Evolutionary conservation across 2,888 invertebrate genomes (phyloP).

Genomic region (Dryococelus australis): DNA sequence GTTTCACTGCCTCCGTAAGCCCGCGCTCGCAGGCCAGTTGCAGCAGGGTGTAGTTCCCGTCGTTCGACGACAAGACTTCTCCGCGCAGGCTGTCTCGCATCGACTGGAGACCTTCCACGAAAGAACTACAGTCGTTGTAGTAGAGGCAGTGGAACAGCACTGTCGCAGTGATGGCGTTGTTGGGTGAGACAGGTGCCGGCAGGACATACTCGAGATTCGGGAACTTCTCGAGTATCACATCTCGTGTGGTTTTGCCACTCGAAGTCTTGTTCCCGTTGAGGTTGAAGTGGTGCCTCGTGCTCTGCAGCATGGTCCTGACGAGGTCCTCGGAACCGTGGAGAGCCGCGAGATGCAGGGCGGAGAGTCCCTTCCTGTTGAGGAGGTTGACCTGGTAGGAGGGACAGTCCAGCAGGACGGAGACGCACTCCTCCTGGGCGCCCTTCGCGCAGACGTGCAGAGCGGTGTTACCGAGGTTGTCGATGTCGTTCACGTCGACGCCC

Average conservation of each 20-base stretch:
- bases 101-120: neutral
- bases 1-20: slow-evolving; percentile 60
- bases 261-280: slow-evolving; percentile 59
- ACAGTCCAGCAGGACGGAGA: slow-evolving; percentile 18
- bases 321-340: slow-evolving; percentile 64
- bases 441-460: slow-evolving; percentile 64
- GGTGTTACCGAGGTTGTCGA: slow-evolving; percentile 62
- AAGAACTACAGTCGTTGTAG: slow-evolving; percentile 25
- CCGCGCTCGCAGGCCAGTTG: slow-evolving; percentile 66
- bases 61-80: slow-evolving; percentile 57
- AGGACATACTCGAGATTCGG: slow-evolving; percentile 54
- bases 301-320: slow-evolving; percentile 63
- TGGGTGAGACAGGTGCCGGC: neutral
- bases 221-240: slow-evolving; percentile 64
- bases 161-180: neutral
- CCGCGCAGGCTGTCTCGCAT: neutral
- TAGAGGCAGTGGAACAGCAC: slow-evolving; percentile 35
- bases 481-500: slow-evolving; percentile 61
- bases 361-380: slow-evolving; percentile 52
- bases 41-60: slow-evolving; percentile 64
- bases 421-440: slow-evolving; percentile 27
- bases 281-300: slow-evolving; percentile 62
- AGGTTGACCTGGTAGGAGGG: slow-evolving; percentile 53
- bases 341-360: slow-evolving; percentile 59
- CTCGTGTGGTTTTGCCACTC: slow-evolving; percentile 65